Conservation (phyloP, 1,140 invertebrate species). For the Adoxophyes honmai region DNA sequence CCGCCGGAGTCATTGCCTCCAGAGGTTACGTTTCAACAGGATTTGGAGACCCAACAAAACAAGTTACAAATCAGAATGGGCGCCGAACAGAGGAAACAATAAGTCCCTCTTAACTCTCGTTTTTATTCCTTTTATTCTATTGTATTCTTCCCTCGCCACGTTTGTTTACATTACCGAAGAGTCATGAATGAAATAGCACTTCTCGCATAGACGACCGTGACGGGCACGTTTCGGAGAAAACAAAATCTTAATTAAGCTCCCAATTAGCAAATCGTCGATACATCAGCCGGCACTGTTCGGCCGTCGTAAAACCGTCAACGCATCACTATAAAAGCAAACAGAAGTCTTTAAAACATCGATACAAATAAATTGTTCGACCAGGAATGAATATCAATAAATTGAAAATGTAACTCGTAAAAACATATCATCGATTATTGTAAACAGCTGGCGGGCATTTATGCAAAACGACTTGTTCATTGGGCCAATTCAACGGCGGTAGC, state of each 20-base stretch:
- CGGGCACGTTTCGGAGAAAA: conserved; percentile 5
- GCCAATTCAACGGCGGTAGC: conserved; percentile 67
- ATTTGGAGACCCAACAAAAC: conserved; percentile 47
- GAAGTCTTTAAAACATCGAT: conserved; percentile 64
- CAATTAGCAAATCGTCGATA: conserved; percentile 42
- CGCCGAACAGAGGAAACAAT: conserved; percentile 46
- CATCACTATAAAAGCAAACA: conserved; percentile 57
- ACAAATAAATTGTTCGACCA: conserved; percentile 66
- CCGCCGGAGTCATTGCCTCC: conserved; percentile 48
- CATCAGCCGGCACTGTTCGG: conserved; percentile 31
- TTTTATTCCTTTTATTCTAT: conserved; percentile 37
- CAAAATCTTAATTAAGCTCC: conserved; percentile 15
- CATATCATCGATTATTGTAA: conserved; percentile 74
- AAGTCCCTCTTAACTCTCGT: conserved; percentile 37
- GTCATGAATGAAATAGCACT: conserved; percentile 13
- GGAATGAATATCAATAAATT: conserved; percentile 73
- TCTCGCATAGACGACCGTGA: conserved; percentile 13
- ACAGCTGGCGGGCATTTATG: conserved; percentile 73
- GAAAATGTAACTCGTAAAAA: conserved; percentile 70
- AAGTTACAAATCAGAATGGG: conserved; percentile 42
- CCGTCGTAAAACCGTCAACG: conserved; percentile 55
- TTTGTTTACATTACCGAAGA: conserved; percentile 21
- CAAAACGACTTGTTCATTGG: conserved; percentile 62
- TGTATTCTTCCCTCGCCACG: conserved; percentile 33
- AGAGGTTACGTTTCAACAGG: conserved; percentile 51